phyloP scores from a whole-genome alignment of 2,888 invertebrate species.

The Girardia tigrina region DNA sequence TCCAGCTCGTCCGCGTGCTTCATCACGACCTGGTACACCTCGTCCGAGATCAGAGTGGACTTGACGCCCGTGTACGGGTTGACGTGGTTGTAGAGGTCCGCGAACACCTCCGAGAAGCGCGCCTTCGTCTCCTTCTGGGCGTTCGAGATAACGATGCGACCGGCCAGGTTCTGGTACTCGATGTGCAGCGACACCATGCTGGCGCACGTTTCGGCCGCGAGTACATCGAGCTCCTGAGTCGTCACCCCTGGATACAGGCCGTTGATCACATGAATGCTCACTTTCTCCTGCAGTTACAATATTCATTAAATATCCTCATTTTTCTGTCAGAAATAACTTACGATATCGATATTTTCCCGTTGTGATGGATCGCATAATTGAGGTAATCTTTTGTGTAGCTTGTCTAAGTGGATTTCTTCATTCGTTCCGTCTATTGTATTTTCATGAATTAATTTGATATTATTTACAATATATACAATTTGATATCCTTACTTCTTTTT shows the following conservation, averaged over 20 bases:
- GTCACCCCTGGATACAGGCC: conserved; percentile 90
- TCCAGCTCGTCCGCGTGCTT: conserved; percentile 57
- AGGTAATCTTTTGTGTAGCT: conserved; percentile 85
- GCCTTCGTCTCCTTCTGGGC: conserved; percentile 94
- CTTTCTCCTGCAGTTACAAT: conserved; percentile 44
- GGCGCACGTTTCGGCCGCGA: conserved; percentile 96
- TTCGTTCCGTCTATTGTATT: conserved; percentile 62
- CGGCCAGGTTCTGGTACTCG: conserved; percentile 66
- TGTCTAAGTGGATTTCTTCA: conserved; percentile 86
- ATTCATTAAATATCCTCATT: background rate
- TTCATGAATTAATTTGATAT: background rate
- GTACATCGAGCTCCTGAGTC: conserved; percentile 84
- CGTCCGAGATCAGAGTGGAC: conserved; percentile 73
- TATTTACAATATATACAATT: background rate
- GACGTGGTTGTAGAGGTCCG: conserved; percentile 64
- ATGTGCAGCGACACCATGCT: conserved; percentile 92
- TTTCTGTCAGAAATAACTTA: conserved; percentile 53
- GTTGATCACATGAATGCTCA: conserved; percentile 66
- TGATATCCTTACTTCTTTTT: too few species aligned
- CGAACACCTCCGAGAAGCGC: conserved; percentile 77
- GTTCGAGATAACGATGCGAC: conserved; percentile 82
- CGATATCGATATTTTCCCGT: conserved; percentile 87
- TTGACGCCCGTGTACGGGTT: conserved; percentile 62
- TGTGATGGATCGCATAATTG: conserved; percentile 88
- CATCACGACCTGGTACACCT: conserved; percentile 54